Conservation (phyloP, 1,140 invertebrate species). For the Drosophila orosa region DNA sequence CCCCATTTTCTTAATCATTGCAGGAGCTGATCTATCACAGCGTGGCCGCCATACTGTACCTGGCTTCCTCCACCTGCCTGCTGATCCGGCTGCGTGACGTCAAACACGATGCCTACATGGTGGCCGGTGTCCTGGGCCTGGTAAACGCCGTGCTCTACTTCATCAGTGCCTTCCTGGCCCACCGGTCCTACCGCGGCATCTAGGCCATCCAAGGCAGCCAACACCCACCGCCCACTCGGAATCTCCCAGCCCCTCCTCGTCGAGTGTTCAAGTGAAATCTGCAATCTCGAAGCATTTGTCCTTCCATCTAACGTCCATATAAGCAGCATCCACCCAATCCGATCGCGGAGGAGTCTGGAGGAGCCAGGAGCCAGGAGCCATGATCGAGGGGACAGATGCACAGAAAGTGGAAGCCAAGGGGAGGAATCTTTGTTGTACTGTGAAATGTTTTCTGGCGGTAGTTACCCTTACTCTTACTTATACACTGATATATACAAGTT, state of each 20-base stretch:
- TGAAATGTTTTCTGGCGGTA: constrained; percentile 55
- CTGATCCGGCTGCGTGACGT: constrained; percentile 85
- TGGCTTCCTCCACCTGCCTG: constrained; percentile 88
- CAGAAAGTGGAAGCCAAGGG: constrained; percentile 18
- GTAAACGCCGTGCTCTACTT: constrained; percentile 89
- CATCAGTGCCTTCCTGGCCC: constrained; percentile 90
- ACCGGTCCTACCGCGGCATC: constrained; percentile 88
- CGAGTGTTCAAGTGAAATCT: constrained; percentile 44
- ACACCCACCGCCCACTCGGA: constrained; percentile 25
- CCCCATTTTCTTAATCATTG: neutral
- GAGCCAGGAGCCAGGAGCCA: constrained; percentile 1
- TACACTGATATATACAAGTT: constrained; percentile 34
- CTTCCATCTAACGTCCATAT: constrained; percentile 21
- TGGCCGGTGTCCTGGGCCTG: constrained; percentile 90
- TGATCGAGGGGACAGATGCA: constrained; percentile 14
- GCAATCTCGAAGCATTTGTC: constrained; percentile 55
- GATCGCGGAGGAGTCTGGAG: neutral
- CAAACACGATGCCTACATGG: constrained; percentile 88
- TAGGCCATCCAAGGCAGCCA: constrained; percentile 81
- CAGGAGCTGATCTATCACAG: constrained; percentile 92
- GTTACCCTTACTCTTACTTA: constrained; percentile 48
- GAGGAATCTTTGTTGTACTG: constrained; percentile 65
- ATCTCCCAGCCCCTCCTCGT: constrained; percentile 17
- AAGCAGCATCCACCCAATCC: constrained; percentile 1
- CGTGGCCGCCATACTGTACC: constrained; percentile 88